Percentiles rank a stretch among this genome's conserved stretches.
Evolutionary conservation across 1,140 invertebrate genomes (phyloP).

Genomic region (Caenorhabditis remanei): DNA sequence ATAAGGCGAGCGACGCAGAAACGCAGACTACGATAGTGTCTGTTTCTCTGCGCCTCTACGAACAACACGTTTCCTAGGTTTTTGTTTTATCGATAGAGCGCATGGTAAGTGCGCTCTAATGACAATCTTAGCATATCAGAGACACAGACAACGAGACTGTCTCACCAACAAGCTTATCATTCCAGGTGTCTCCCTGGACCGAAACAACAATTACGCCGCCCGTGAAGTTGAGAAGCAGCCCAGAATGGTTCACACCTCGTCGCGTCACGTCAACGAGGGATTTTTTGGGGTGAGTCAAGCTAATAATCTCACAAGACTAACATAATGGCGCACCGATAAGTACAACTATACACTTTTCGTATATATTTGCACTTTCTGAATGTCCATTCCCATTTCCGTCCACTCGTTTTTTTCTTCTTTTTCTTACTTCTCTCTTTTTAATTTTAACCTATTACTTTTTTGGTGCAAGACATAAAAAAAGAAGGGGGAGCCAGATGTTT

Average conservation of each 20-base stretch:
- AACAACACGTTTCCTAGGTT: no score
- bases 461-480: not conserved
- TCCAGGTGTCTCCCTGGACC: conserved; percentile 59
- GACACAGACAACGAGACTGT: no score
- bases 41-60: no score
- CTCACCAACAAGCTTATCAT: not conserved
- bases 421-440: not conserved
- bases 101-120: not conserved
- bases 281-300: conserved; percentile 63
- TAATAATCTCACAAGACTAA: not conserved
- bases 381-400: conserved; percentile 50
- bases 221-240: conserved; percentile 59
- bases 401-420: conserved; percentile 46
- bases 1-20: no score
- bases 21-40: no score
- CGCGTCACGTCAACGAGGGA: conserved; percentile 64
- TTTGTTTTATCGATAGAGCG: not conserved
- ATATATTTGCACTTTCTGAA: conserved; percentile 56
- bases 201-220: conserved; percentile 58
- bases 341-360: conserved; percentile 53
- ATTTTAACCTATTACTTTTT: conserved; percentile 43
- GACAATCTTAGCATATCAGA: no score
- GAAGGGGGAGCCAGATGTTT: conserved; percentile 6
- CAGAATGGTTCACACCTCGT: conserved; percentile 63
- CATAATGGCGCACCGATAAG: conserved; percentile 17